phyloP scores from a whole-genome alignment of 2,113 vertebrate genomes.

The Aspiorhynchus laticeps region DNA sequence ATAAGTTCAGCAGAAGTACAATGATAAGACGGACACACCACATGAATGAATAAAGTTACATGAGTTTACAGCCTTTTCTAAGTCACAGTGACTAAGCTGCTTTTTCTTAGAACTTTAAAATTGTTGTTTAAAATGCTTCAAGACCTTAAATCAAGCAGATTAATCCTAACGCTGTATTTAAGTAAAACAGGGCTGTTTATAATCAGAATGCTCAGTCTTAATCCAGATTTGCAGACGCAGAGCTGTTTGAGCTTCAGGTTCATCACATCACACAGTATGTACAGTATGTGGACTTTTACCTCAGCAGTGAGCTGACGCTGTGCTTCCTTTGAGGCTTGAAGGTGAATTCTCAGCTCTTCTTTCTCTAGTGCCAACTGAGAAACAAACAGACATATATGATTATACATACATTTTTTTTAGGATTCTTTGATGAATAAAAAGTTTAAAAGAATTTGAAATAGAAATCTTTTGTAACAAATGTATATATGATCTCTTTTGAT shows the following conservation, averaged over 20 bases:
- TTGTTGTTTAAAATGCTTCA: not conserved
- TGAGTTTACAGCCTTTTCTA: not conserved
- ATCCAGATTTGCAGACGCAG: not conserved
- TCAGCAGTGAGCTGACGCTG: slow-evolving; percentile 94
- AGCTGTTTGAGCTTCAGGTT: not conserved
- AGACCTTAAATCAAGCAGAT: not conserved
- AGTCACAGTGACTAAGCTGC: slow-evolving; percentile 32
- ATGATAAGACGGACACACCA: not conserved
- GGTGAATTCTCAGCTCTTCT: slow-evolving; percentile 93
- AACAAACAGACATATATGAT: not conserved
- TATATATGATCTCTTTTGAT: not conserved
- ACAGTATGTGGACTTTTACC: slow-evolving; percentile 69
- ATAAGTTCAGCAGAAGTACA: not conserved
- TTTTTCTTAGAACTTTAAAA: not conserved
- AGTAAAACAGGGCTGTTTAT: not conserved
- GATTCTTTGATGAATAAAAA: not conserved
- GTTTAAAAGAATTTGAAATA: not conserved
- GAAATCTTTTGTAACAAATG: not conserved
- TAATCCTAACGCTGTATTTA: not conserved
- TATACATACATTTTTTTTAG: not conserved
- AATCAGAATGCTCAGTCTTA: not conserved
- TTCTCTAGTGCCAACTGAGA: slow-evolving; percentile 92
- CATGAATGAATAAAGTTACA: not conserved
- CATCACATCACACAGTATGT: not conserved
- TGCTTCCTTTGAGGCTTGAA: slow-evolving; percentile 96